Evolutionary conservation across 2,797 vertebrate species (phyloP).

Genomic region (Ambastaia sidthimunki): DNA sequence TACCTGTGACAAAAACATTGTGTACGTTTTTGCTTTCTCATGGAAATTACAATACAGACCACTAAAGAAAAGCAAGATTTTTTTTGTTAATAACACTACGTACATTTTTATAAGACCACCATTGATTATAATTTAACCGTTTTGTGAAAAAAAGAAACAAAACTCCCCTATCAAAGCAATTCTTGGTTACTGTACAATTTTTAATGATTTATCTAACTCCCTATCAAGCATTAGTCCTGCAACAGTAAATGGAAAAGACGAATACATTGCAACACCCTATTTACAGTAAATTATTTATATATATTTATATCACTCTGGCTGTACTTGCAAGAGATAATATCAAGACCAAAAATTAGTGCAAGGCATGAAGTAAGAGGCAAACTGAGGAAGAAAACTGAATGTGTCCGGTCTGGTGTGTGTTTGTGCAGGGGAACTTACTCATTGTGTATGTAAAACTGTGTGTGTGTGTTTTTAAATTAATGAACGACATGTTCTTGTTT

Average conservation of each 20-base stretch:
- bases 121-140: constrained; percentile 90
- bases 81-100: constrained; percentile 80
- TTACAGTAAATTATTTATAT: constrained; percentile 95
- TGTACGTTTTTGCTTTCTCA: constrained; percentile 55
- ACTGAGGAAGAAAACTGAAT: constrained; percentile 63
- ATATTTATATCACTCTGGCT: constrained; percentile 87
- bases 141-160: constrained; percentile 72
- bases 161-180: constrained; percentile 76
- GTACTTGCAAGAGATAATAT: constrained; percentile 90
- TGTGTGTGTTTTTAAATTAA: constrained; percentile 12
- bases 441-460: not conserved
- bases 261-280: constrained; percentile 96
- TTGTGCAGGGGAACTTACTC: constrained; percentile 6
- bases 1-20: constrained; percentile 48
- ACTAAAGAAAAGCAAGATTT: constrained; percentile 75
- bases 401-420: constrained; percentile 29
- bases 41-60: constrained; percentile 73
- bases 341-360: constrained; percentile 91
- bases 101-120: constrained; percentile 88
- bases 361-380: constrained; percentile 80
- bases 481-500: constrained; percentile 3
- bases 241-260: constrained; percentile 89
- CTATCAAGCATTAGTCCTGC: constrained; percentile 92
- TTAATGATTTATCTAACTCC: constrained; percentile 84
- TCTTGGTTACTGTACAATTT: constrained; percentile 92